Base-by-base conservation (phyloP, 2,888 invertebrate genomes). In the Hecatera dysodea region DNA sequence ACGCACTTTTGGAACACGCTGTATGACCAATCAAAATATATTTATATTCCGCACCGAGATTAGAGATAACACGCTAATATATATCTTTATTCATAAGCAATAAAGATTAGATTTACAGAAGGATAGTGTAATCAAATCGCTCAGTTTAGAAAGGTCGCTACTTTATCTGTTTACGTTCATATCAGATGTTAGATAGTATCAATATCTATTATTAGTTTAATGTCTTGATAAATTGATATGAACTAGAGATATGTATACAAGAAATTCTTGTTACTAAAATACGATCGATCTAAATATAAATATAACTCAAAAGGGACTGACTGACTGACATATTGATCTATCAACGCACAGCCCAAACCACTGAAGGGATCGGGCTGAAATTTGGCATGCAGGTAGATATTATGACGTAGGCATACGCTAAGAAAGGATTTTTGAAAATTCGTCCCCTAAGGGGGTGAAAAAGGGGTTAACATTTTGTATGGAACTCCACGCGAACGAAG, bases 51-150 rank as follows among this genome's bases (percentile, higher is more conserved):
- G 6, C 7, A 8, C 44, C 19, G 12, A 72, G 29, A 67, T 67
- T n/a, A 57, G 2, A 57, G 9, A 33, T 42, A 29, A 24, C 44
- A 59, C 7, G 22, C 24, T 56, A 53, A 52, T 29, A 44, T 27
- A 6, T 56, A 61, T 44, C 19, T 46, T 29, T 65, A 79, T 61
- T 66, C 17, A 63, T 60, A 52, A 33, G 61, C 17, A 57, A 46
- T 63, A 64, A 42, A 53, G 63, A 78, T 78, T 33, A 67, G 81
- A 71, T 67, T 67, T 57, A 42, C 27, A 61, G n/a, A 75, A 52
- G 27, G 59, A 80, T 79, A 70, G 1, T 27, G 56, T 63, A 60
- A 69, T 64, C 39, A 61, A 46, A 53, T 66, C 29, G 46, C 24
- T 44, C 12, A 4, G n/a, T 53, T 36, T 46, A 44, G 42, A 78